Base-by-base conservation (phyloP, 2,888 invertebrate genomes). In the Volucella inanis region DNA sequence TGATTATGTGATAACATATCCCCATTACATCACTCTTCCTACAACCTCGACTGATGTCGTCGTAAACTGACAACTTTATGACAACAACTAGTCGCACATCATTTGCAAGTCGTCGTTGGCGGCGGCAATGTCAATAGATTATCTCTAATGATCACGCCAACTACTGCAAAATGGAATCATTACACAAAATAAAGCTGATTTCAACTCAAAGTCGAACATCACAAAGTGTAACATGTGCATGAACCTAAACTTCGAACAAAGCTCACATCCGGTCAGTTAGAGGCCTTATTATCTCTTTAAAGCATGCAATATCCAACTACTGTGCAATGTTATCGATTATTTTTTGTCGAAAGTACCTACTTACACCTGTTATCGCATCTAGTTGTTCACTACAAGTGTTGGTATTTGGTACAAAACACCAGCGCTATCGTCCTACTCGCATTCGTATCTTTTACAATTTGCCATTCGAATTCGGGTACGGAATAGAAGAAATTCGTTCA, bases 211-310 rank as follows among this genome's bases (percentile, higher is more conserved):
- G 39, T 47, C 38, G 47, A 45, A 68, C 38, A 77, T 54, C 39
- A 50, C 6, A 31, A 45, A 45, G 14, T 47, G 39, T 38, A 22
- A 54, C 72, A 67, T 76, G 15, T 68, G 75, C 15, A 49, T 61
- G 39, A 41, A 49, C 18, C 31, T 41, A 52, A 31, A 18, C 8
- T 6, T 6, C 31, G 6, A 79, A 49, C 8, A 47, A 54, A 22
- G 49, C 70, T 52, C 50, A 77, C 65, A 75, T 75, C 65, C 75
- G 75, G 45, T 67, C 78, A 78, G 72, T 82, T 82, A 57, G 67
- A 78, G 54, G 61, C 71, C 59, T 70, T 50, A 71, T 71, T 59
- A 77, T 10, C 39, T 43, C 43, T 38, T 67, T 31, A 75, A 41
- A 62, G 57, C 49, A 49, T 14, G n/a, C 59, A 50, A 22, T 31